Evolutionary conservation across 2,888 invertebrate species (phyloP), one percentile per base, ranked within the genome.

Genomic region (Abscondita cerata): DNA sequence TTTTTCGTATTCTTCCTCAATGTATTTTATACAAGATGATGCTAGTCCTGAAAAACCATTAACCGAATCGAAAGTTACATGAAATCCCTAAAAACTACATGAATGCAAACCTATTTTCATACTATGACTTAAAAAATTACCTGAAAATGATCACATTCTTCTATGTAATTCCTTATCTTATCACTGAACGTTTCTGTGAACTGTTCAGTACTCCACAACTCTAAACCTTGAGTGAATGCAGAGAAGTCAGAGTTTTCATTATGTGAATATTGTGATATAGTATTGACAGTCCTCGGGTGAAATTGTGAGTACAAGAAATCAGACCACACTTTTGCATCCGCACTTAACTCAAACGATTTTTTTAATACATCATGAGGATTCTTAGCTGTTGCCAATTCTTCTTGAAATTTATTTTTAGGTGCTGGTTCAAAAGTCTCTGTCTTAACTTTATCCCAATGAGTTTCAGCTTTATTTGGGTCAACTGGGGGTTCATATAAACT

Each of bases 31-130:
- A 70, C 93, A 89, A 16, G 88, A 83, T 19, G 87, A 78, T 38
- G 91, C 88, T 12, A 96, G 79, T 0, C 96, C 96, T 44, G 90
- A 85, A 82, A 95, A 96, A 0, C 90, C 95, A 84, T 95, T 89
- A 36, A 87, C 86, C 18, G 89, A 86, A 81, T 97, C 96, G 71
- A 92, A 84, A 50, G 93, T 82, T 13, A 95, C 78, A 75, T 96
- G 94, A 76, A 96, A 95, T 0, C 96, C 96, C 86, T 95, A 86
- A 69, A 73, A 68, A 67, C n/a, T 3, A 13, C 2, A 6, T 25
- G 6, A 25, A 25, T 36, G 36, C 11, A 36, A 36, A 9, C 2
- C 12, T 12, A 36, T 25, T 25, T 4, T 4, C 6, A 25, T 4
- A 25, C 25, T 25, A 25, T 25, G 25, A n/a, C n/a, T n/a, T n/a